Evolutionary conservation across 2,113 vertebrate genomes (phyloP), one percentile per base, ranked within the genome.

Genomic region (Clinocottus analis): DNA sequence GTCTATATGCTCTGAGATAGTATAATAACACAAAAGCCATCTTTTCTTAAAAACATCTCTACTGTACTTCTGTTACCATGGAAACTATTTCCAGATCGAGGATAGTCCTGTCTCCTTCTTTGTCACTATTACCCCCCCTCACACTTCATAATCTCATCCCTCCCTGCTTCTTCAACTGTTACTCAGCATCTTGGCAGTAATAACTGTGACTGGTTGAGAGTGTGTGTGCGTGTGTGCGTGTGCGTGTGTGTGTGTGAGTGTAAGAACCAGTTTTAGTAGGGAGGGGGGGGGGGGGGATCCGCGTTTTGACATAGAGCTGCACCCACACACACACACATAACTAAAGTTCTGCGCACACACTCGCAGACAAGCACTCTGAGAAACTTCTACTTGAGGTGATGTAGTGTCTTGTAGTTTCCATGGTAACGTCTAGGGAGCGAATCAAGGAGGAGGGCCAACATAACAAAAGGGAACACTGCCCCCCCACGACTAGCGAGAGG

Each of bases 361-460:
- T 23, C 70, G 58, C 65, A 75, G 31, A 70, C 64, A 79, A 68
- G 79, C 83, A 83, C 75, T 78, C 83, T 60, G 77, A 84, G 84
- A 92, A 93, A 94, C 87, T 91, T 93, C 76, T 84, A 89, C 88
- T 90, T 87, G 87, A 90, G 90, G 89, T 90, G 87, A 92, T 91
- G 85, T 90, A 92, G 90, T 93, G 92, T 92, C 91, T 92, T 90
- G 85, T 92, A 90, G 93, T 94, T 94, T 92, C 93, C 91, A 94
- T 94, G 91, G 92, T 84, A 92, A 94, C 93, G 62, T 87, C 83
- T 66, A 80, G 87, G 77, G 83, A 90, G 86, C 63, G 45, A 88
- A 88, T 90, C 84, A 86, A 88, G 84, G 59, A 90, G 86, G 87
- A 87, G 84, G 90, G 66, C 86, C 81, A 86, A 85, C 83, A 74